Evolutionary conservation across 2,797 vertebrate species (phyloP).

Genomic region (Pseudochaenichthys georgianus): DNA sequence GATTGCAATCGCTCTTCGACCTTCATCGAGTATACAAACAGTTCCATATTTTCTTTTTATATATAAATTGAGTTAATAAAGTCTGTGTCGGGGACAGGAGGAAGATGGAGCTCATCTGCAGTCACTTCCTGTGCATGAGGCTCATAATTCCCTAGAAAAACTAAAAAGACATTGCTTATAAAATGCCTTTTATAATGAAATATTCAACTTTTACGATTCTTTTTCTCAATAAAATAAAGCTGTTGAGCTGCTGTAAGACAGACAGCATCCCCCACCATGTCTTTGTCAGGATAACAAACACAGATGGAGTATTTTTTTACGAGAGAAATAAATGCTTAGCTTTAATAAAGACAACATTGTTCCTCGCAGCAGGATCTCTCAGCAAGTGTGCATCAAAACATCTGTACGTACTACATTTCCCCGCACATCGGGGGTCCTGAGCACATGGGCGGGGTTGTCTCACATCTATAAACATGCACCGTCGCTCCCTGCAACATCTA

Average conservation of each 20-base stretch:
- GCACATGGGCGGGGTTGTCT: conserved; percentile 53
- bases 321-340: conserved; percentile 62
- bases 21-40: no score
- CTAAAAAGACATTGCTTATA: conserved; percentile 23
- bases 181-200: conserved; percentile 48
- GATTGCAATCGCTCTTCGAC: no score
- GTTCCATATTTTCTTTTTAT: no score
- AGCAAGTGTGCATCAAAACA: conserved; percentile 69
- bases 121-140: conserved; percentile 3
- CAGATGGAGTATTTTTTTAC: conserved; percentile 50
- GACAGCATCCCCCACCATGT: conserved; percentile 16
- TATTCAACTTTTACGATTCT: conserved; percentile 23
- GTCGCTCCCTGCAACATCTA: conserved; percentile 47
- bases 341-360: conserved; percentile 77
- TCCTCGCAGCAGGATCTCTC: conserved; percentile 67
- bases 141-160: conserved; percentile 13
- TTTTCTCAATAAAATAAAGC: conserved; percentile 44
- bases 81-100: not conserved
- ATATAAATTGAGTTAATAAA: conserved; percentile 11
- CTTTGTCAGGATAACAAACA: conserved; percentile 41
- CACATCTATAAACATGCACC: conserved; percentile 68
- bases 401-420: conserved; percentile 61
- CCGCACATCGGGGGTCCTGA: conserved; percentile 51
- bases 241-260: conserved; percentile 35
- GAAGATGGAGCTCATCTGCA: not conserved